phyloP scores from a whole-genome alignment of 2,113 vertebrate genomes.

The Dicrurus megarhynchus region DNA sequence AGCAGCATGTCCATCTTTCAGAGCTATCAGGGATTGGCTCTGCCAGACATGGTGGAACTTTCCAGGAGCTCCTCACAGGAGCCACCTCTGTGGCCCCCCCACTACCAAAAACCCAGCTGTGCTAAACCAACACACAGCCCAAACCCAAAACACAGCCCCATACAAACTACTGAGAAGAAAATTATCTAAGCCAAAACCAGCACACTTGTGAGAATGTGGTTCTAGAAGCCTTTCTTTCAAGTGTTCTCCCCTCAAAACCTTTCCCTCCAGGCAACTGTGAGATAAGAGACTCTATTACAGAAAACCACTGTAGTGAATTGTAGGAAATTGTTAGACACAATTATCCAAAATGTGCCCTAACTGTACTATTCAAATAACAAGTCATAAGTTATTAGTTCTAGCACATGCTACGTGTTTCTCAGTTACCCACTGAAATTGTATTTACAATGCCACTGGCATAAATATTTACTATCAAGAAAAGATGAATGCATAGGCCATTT shows the following conservation, averaged over 20 bases:
- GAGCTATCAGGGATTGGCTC: not conserved
- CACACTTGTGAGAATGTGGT: not conserved
- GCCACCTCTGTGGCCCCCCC: not conserved
- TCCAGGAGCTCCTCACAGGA: not conserved
- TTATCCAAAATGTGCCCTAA: conserved; percentile 12
- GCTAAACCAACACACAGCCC: not conserved
- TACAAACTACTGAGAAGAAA: not conserved
- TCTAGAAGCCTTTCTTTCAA: not conserved
- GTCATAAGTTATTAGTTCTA: not conserved
- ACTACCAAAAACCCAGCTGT: not conserved
- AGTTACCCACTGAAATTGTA: not conserved
- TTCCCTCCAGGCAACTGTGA: not conserved
- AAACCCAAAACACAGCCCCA: not conserved
- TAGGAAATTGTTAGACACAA: conserved; percentile 8
- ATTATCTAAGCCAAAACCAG: not conserved
- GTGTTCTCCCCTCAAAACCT: not conserved
- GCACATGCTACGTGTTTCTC: not conserved
- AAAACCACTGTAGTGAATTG: not conserved
- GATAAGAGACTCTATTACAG: not conserved
- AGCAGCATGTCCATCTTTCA: not conserved
- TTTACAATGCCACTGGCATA: conserved; percentile 6
- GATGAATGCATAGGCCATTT: not conserved
- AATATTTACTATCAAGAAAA: conserved; percentile 23
- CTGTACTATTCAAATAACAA: conserved; percentile 20
- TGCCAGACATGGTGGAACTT: not conserved